Percentiles rank a stretch among this genome's conserved stretches.
These are phyloP conservation scores for Nasonovia ribisnigri DNA, from an alignment of 2,888 invertebrate genomes.

Conservation along the genomic window DNA sequence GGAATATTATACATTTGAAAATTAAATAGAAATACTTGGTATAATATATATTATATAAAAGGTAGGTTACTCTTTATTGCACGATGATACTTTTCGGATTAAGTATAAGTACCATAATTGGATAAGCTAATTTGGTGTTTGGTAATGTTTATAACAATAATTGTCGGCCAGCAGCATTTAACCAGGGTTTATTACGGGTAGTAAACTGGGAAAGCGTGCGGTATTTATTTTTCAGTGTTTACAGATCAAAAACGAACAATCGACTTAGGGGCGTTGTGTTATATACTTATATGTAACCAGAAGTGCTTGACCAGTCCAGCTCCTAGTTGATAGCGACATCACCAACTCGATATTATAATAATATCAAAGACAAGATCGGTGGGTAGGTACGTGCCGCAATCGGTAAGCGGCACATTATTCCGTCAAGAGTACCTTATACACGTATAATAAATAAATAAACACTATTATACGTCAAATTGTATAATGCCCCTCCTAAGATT, in stretches of 20 bases:
- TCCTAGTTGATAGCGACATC: not conserved
- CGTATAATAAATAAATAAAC: not conserved
- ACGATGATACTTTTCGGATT: not conserved
- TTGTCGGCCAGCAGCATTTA: not conserved
- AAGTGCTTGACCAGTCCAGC: not conserved
- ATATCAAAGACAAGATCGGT: not conserved
- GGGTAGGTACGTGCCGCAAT: not conserved
- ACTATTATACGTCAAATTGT: not conserved
- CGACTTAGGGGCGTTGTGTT: not conserved
- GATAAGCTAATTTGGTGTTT: not conserved
- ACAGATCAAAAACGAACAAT: not conserved
- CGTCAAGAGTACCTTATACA: not conserved
- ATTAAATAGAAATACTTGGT: too few relatives aligned
- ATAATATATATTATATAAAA: too few relatives aligned
- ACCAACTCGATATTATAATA: not conserved
- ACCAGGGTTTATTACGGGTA: not conserved
- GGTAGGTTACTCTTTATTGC: not conserved
- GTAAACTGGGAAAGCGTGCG: not conserved
- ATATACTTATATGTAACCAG: not conserved
- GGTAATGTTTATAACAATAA: not conserved
- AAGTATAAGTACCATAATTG: not conserved
- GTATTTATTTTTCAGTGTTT: constrained; percentile 6
- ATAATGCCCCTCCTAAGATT: not conserved
- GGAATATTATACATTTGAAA: not conserved
- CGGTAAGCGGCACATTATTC: constrained; percentile 1